phyloP scores from a whole-genome alignment of 2,888 invertebrate genomes.

The Idaea aversata region DNA sequence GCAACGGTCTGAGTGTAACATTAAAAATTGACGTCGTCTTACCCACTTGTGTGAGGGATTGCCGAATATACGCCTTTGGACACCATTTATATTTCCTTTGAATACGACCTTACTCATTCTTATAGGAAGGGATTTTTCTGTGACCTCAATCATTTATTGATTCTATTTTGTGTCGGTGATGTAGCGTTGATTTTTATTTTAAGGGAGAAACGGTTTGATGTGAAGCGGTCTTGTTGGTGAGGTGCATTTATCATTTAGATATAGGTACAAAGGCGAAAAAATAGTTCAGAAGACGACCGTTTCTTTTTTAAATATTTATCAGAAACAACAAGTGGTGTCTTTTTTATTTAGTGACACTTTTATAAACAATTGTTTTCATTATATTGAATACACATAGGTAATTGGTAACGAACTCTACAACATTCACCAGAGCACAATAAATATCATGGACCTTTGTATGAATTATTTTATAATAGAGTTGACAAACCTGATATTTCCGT shows the following conservation, averaged over 20 bases:
- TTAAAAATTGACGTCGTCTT: slow-evolving; percentile 79
- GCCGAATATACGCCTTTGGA: slow-evolving; percentile 77
- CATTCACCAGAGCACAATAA: slow-evolving; percentile 11
- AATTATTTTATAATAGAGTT: slow-evolving; percentile 53
- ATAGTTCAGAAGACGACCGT: not conserved
- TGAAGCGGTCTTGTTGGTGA: not conserved
- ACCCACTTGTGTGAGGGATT: slow-evolving; percentile 81
- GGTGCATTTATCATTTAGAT: not conserved
- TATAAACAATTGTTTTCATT: not conserved
- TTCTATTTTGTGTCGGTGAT: not conserved
- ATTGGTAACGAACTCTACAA: slow-evolving; percentile 13
- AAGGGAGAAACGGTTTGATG: not conserved
- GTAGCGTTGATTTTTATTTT: not conserved
- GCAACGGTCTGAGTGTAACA: slow-evolving; percentile 80
- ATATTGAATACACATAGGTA: not conserved
- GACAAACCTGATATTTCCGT: slow-evolving; percentile 70
- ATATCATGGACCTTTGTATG: slow-evolving; percentile 52
- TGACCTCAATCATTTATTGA: slow-evolving; percentile 39
- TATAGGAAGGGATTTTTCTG: slow-evolving; percentile 50
- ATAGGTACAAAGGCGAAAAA: not conserved
- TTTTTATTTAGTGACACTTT: not conserved
- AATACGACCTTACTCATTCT: slow-evolving; percentile 59
- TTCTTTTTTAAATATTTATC: not conserved
- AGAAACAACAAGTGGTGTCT: not conserved
- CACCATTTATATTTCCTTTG: slow-evolving; percentile 79